Evolutionary conservation across 2,888 invertebrate species (phyloP), one percentile per base, ranked within the genome.

Genomic region (Acronicta alni): DNA sequence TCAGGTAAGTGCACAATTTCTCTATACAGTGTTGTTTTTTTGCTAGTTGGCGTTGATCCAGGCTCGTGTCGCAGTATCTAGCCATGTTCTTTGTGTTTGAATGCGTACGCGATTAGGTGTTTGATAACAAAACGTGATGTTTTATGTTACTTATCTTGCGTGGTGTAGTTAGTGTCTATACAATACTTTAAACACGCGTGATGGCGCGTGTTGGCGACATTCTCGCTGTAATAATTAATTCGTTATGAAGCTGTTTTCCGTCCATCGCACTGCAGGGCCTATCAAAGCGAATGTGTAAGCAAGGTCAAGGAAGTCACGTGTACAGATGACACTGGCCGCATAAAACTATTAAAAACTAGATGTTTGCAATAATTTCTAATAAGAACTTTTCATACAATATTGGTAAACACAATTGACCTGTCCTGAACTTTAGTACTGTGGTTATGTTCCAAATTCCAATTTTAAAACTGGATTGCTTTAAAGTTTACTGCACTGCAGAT

Each of bases 81-180:
- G 68, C 66, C 67, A 67, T 47, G 73, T 67, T 67, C 58, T 71
- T 63, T 74, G 75, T 79, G 70, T 81, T 79, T 73, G 68, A 78
- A 76, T 74, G 69, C 68, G 67, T 77, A 67, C 69, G 75, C 72
- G 74, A 75, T 78, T 72, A 70, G 58, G 63, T 91, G 90, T 92
- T 91, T 91, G 89, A 91, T 91, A 91, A 92, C 89, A 91, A 86
- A 82, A 83, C 84, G 82, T 84, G 83, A 84, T 81, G 72, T 71
- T 67, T 72, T 68, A 61, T 60, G 68, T 68, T 72, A 75, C 81
- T 79, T 79, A 74, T 73, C 75, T 69, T 63, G 65, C 54, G 57
- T 54, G 63, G 62, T 67, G 42, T 58, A 46, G 18, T 4, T n/a
- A 64, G 46, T 49, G 45, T 15, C 49, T 54, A 54, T 51, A 41